Evolutionary conservation across 2,113 vertebrate genomes (phyloP), one percentile per base, ranked within the genome.

Genomic region (Montifringilla adamsi): DNA sequence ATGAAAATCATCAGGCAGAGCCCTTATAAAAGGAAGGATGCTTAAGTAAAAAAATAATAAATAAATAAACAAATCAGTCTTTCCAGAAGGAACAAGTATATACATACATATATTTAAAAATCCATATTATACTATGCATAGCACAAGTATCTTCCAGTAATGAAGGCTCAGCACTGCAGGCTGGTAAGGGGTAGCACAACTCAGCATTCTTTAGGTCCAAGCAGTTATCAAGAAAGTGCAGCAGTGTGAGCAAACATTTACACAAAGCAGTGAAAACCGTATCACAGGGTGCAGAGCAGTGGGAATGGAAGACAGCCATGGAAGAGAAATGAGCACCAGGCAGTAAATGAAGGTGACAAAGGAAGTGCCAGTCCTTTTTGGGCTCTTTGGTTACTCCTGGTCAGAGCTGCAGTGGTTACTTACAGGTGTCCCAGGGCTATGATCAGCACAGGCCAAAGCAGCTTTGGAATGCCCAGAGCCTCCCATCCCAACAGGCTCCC

Each of bases 231-330:
- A 67, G 63, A 46, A 60, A 41, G 84, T 76, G 77, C 87, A 88
- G 87, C 92, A 82, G 55, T 2, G 93, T 73, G 87, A 95, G 89
- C 95, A 93, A 74, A 93, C 52, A 47, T 23, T n/a, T 41, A 76
- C 23, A 66, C 44, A 64, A 67, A 93, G 95, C 94, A 79, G 93
- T 84, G 91, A 55, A 33, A 70, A 21, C 26, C 31, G 1, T 8
- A 89, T 20, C 35, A n/a, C 23, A 5, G 33, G 37, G 83, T 86
- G 91, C 86, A 90, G 93, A 92, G 93, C 76, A 46, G 93, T 86
- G 95, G 76, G 63, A 66, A 89, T 77, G 89, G 72, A 93, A 86
- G 89, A 90, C 92, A 95, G 94, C 86, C 76, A 86, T 16, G 56
- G 72, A 56, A 78, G 35, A 74, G 31, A 43, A 89, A n/a, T 44